phyloP scores from a whole-genome alignment of 2,113 vertebrate species.

The Chaetura pelagica region DNA sequence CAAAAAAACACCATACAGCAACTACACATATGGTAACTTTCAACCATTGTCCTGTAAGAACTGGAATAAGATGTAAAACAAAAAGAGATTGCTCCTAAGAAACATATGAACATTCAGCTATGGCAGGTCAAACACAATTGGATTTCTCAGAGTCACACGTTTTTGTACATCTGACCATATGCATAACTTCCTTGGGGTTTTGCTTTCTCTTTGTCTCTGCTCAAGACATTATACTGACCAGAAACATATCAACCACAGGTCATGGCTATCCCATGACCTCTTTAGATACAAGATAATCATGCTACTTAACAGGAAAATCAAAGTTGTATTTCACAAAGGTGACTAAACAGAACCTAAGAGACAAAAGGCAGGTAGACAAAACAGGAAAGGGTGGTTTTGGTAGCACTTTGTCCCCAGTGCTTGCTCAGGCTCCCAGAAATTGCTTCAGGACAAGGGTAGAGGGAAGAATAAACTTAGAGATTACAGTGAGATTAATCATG shows the following conservation, averaged over 20 bases:
- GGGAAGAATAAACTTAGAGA: background rate
- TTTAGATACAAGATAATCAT: background rate
- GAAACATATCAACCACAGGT: background rate
- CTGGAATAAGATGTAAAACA: background rate
- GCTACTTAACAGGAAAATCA: background rate
- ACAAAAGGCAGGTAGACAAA: background rate
- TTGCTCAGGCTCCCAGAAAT: background rate
- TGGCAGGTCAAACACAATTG: background rate
- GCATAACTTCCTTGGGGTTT: background rate
- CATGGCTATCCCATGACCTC: background rate
- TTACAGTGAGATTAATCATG: background rate
- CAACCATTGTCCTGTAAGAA: background rate
- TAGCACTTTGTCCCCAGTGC: background rate
- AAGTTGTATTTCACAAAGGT: background rate
- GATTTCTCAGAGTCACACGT: background rate
- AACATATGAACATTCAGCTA: background rate
- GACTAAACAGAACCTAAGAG: background rate
- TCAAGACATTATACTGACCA: background rate
- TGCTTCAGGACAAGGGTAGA: slow-evolving; percentile 18
- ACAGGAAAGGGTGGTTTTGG: background rate
- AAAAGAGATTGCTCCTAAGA: background rate
- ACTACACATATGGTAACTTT: background rate
- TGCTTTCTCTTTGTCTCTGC: background rate
- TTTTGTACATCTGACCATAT: background rate
- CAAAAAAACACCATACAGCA: background rate